Evolutionary conservation across 1,140 invertebrate genomes (phyloP).

Genomic region (Mya arenaria): DNA sequence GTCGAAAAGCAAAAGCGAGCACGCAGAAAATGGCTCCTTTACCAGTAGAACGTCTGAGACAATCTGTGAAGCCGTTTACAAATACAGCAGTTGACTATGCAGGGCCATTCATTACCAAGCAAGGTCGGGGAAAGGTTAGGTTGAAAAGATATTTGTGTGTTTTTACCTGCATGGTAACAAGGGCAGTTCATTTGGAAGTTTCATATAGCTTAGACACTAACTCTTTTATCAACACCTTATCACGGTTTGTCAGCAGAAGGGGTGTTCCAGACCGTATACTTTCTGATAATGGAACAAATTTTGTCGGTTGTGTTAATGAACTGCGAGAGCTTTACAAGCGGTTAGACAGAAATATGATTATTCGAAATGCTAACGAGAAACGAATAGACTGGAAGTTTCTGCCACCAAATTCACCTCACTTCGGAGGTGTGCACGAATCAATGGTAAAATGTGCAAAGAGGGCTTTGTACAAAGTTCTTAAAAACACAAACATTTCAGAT

Average conservation of each 20-base stretch:
- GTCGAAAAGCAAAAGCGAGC: background rate
- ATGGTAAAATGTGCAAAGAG: slow-evolving; percentile 76
- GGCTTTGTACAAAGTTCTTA: slow-evolving; percentile 37
- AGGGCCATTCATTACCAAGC: slow-evolving; percentile 30
- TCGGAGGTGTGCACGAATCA: slow-evolving; percentile 73
- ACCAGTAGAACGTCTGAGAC: background rate
- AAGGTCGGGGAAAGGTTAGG: slow-evolving; percentile 20
- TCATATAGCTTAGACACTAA: background rate
- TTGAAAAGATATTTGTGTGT: slow-evolving; percentile 31
- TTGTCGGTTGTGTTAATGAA: slow-evolving; percentile 23
- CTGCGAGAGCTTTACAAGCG: background rate
- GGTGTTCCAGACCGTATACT: background rate
- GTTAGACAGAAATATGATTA: slow-evolving; percentile 10
- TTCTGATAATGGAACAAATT: slow-evolving; percentile 28
- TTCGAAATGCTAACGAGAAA: background rate
- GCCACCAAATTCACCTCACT: slow-evolving; percentile 4
- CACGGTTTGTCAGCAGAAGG: slow-evolving; percentile 10
- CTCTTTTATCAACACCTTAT: slow-evolving; percentile 3
- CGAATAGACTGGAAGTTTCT: slow-evolving; percentile 34
- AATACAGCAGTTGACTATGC: slow-evolving; percentile 26
- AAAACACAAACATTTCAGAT: slow-evolving; percentile 13
- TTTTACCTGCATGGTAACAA: background rate
- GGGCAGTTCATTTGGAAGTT: background rate
- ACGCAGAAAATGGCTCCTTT: slow-evolving; percentile 46
- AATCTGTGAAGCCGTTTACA: background rate